Evolutionary conservation across 2,797 vertebrate species (phyloP).

Genomic region (Sebastes trivittatus): DNA sequence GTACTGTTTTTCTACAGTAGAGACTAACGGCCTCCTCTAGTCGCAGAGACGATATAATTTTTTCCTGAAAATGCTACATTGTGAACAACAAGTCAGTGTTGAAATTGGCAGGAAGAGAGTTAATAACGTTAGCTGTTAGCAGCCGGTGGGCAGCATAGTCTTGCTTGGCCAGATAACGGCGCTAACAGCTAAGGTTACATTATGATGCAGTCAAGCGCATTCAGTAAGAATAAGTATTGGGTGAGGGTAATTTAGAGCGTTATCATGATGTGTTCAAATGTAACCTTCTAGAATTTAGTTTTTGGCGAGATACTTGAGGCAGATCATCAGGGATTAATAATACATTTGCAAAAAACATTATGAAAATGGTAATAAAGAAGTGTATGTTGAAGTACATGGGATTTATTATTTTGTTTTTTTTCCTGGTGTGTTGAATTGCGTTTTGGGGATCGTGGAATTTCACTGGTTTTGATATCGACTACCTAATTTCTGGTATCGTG

Average conservation of each 20-base stretch:
- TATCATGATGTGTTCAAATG: not conserved
- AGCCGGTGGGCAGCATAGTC: no score
- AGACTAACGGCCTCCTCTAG: no score
- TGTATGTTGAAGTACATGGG: not conserved
- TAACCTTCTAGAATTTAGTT: not conserved
- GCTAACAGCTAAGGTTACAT: no score
- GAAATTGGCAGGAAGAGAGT: no score
- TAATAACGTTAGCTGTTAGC: no score
- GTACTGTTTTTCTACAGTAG: no score
- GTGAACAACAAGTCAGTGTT: no score
- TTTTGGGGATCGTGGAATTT: not conserved
- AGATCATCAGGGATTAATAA: not conserved
- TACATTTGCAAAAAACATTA: accelerated
- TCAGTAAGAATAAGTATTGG: not conserved
- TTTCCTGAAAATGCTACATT: no score
- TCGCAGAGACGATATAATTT: accelerated
- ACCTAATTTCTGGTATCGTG: not conserved
- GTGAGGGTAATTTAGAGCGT: no score
- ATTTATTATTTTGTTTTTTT: not conserved
- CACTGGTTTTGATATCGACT: not conserved
- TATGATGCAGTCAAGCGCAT: not conserved
- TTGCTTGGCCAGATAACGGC: accelerated
- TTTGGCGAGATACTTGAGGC: not conserved
- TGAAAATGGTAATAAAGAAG: not conserved
- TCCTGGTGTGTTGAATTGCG: not conserved